phyloP scores from a whole-genome alignment of 2,888 invertebrate species.

The Tetramorium bicarinatum region DNA sequence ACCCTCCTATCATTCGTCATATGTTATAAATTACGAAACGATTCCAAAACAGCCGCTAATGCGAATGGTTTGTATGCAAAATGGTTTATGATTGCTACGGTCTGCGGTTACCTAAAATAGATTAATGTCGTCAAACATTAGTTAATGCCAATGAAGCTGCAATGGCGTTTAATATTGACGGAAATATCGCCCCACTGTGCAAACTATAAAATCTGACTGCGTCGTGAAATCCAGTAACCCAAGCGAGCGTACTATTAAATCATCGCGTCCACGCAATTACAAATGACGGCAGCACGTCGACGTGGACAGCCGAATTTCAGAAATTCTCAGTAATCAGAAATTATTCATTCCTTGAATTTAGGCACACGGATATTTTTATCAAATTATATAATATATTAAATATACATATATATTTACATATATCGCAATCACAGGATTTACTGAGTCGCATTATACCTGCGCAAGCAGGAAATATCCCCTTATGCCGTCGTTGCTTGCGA shows the following conservation, averaged over 20 bases:
- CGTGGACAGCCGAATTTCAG: constrained; percentile 35
- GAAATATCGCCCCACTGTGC: constrained; percentile 73
- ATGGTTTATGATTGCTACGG: constrained; percentile 79
- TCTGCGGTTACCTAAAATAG: constrained; percentile 78
- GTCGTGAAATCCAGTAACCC: constrained; percentile 62
- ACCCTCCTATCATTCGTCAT: constrained; percentile 67
- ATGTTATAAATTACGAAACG: constrained; percentile 73
- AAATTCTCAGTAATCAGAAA: constrained; percentile 28
- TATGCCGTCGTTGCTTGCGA: constrained; percentile 46
- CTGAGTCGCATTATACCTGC: constrained; percentile 12
- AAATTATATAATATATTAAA: not conserved
- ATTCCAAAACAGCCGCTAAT: constrained; percentile 69
- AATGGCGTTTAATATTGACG: constrained; percentile 78
- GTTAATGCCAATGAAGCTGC: constrained; percentile 75
- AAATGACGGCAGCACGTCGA: constrained; percentile 29
- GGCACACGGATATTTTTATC: not conserved
- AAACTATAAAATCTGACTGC: constrained; percentile 73
- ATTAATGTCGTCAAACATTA: constrained; percentile 80
- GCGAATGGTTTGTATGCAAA: constrained; percentile 78
- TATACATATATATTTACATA: not conserved
- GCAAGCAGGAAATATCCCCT: constrained; percentile 10
- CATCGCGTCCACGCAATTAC: constrained; percentile 58
- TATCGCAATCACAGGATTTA: not conserved
- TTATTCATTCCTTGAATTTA: constrained; percentile 9
- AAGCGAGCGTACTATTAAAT: constrained; percentile 59